Base-by-base conservation (phyloP, 2,113 vertebrate species). In the Polypterus senegalus region DNA sequence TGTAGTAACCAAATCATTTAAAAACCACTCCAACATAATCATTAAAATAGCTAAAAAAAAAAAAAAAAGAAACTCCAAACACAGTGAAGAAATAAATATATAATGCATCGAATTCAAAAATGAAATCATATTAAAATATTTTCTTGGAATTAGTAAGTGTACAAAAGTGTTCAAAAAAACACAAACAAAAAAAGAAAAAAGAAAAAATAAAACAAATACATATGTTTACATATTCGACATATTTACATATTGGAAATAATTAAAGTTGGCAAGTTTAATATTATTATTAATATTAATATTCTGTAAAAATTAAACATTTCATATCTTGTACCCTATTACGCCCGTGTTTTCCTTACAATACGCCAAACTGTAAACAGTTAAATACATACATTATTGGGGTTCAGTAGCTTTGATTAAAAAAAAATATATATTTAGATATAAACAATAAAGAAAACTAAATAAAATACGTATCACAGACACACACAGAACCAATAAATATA, bases 101-200 rank as follows among this genome's bases (percentile, higher is more conserved):
- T 87, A 88, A 82, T 89, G 88, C 89, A 86, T 85, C 84, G 87
- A 86, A 91, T 85, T 84, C 89, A 87, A 88, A 88, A 86, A 86
- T 81, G 86, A 92, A 92, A 91, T 89, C 84, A 91, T 91, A 92
- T 89, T 91, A 92, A 92, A 93, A 92, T 92, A 91, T 91, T 84
- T 89, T 91, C 86, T 91, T 83, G 81, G 72, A 89, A 87, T 92
- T 89, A 90, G 89, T 88, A 78, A 84, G 87, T 83, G 81, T 92
- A 92, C 89, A 94, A 91, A 91, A 92, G 85, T 89, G 86, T 87
- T 84, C 80, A 81, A 82, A 87, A 84, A 83, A 74, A 87, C 86
- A 86, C 77, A 79, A 84, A 87, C 83, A 81, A 81, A 77, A 67
- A 76, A 81, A 78, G 76, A 69, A 81, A 82, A 74, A 71, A 78